A percentile compares a stretch with the other conserved stretches of the same genome.
These are phyloP conservation scores for Schizothorax lantsangensis DNA, from an alignment of 2,797 vertebrate genomes.

Conservation along the genomic window DNA sequence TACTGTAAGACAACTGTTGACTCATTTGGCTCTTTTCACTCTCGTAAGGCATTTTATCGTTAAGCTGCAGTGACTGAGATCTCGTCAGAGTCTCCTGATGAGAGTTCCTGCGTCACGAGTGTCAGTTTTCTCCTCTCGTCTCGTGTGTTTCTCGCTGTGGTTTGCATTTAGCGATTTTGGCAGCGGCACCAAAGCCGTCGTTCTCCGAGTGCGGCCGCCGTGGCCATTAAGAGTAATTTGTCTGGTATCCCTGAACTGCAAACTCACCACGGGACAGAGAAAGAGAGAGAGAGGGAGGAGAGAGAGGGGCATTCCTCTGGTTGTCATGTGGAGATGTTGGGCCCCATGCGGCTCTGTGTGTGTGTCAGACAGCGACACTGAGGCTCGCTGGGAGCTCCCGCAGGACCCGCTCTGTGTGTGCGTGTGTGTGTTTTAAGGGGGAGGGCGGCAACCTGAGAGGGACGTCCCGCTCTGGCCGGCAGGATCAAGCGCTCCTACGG, in stretches of 20 bases:
- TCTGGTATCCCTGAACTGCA: constrained; percentile 77
- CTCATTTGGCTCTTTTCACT: not conserved
- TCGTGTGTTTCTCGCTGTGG: constrained; percentile 29
- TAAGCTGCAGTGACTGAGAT: not conserved
- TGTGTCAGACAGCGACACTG: constrained; percentile 70
- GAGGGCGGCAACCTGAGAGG: constrained; percentile 72
- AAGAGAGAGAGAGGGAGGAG: constrained; percentile 47
- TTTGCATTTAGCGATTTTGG: constrained; percentile 67
- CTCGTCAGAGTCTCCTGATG: not conserved
- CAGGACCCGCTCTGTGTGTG: constrained; percentile 65
- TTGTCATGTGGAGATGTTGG: constrained; percentile 74
- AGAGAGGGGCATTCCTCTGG: constrained; percentile 74
- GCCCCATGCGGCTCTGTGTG: constrained; percentile 63
- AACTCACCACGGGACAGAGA: constrained; percentile 71
- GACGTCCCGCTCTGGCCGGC: constrained; percentile 60
- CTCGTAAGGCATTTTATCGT: not conserved
- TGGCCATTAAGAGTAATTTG: constrained; percentile 76
- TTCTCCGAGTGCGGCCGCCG: constrained; percentile 68
- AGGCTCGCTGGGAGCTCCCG: constrained; percentile 70
- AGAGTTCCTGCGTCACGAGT: not conserved
- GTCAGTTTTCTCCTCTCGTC: not conserved
- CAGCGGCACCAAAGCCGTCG: constrained; percentile 70
- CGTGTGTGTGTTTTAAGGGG: constrained; percentile 50
- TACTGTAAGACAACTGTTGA: not conserved
- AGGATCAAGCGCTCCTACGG: constrained; percentile 74